These are phyloP conservation scores for Cariama cristata DNA, from an alignment of 2,113 vertebrate species.

Conservation along the genomic window DNA sequence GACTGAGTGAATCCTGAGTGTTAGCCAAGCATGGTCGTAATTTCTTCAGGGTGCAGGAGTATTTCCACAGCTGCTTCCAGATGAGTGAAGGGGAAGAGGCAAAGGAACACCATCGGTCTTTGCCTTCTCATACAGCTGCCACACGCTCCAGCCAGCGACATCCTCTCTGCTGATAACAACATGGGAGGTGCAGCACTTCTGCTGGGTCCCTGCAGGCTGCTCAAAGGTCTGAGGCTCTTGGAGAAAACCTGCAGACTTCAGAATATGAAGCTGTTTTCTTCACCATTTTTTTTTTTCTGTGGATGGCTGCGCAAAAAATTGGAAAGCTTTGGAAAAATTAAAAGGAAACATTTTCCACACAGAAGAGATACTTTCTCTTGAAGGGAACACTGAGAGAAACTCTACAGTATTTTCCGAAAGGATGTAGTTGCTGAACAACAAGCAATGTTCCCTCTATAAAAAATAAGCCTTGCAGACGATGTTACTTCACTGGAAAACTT, in stretches of 20 bases:
- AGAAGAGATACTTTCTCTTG: background rate
- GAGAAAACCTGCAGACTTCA: background rate
- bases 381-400: background rate
- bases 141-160: fast-evolving
- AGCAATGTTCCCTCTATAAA: background rate
- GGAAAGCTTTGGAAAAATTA: background rate
- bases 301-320: background rate
- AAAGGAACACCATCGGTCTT: background rate
- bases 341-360: background rate
- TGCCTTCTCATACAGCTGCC: background rate
- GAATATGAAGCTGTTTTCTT: background rate
- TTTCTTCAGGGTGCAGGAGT: background rate
- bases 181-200: background rate
- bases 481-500: background rate
- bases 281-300: background rate
- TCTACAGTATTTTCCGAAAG: background rate
- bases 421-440: background rate
- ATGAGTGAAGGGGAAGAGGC: background rate
- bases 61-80: background rate
- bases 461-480: background rate
- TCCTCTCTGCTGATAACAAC: background rate
- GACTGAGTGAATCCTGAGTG: background rate
- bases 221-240: background rate
- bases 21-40: background rate
- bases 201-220: background rate